phyloP scores from a whole-genome alignment of 2,797 vertebrate species.

The Anguilla marmorata region DNA sequence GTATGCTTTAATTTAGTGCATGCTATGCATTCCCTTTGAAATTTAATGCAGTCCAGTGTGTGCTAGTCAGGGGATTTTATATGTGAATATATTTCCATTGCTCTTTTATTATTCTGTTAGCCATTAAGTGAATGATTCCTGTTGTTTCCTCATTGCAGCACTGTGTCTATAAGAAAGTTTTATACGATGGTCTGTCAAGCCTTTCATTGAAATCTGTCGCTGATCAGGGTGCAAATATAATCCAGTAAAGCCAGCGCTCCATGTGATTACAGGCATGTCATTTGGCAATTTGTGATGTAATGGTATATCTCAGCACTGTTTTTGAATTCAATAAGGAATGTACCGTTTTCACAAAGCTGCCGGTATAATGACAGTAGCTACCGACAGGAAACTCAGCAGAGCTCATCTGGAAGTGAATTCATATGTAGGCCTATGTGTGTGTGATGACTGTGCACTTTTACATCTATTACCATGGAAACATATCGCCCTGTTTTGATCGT shows the following conservation, averaged over 20 bases:
- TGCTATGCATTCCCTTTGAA: not conserved
- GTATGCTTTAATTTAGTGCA: slow-evolving; percentile 38
- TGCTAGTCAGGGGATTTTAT: not conserved
- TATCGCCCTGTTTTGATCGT: not conserved
- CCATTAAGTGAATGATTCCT: not conserved
- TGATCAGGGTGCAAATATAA: not conserved
- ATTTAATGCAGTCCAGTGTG: not conserved
- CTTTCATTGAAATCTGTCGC: not conserved
- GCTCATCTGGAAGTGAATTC: not conserved
- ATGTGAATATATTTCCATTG: not conserved
- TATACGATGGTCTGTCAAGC: not conserved
- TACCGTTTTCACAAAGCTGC: not conserved
- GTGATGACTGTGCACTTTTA: slow-evolving; percentile 20
- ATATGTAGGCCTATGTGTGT: not conserved
- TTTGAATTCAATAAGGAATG: slow-evolving; percentile 26
- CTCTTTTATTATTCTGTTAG: not conserved
- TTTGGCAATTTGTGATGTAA: slow-evolving; percentile 3
- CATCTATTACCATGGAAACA: not conserved
- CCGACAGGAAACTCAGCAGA: not conserved
- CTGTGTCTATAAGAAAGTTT: not conserved
- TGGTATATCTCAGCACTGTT: slow-evolving; percentile 13
- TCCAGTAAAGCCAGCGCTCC: slow-evolving; percentile 30
- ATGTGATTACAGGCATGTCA: slow-evolving; percentile 18
- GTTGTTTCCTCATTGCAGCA: slow-evolving; percentile 8
- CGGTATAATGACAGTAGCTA: not conserved